Conservation (phyloP, 2,888 invertebrate species). For the Antheraea yamamai region DNA sequence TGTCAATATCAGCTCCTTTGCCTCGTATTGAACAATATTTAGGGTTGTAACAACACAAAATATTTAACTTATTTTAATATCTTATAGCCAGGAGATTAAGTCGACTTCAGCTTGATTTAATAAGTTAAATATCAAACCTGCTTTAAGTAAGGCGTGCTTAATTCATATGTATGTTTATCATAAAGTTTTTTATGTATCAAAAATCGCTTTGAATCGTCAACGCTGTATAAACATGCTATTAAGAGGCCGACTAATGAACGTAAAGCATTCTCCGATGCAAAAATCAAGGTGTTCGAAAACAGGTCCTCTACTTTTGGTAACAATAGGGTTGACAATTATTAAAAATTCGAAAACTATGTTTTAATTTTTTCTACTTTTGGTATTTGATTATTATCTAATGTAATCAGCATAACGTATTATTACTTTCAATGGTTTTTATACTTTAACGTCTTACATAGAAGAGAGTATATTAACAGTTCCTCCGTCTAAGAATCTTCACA, state of each 20-base stretch:
- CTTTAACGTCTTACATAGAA: no score
- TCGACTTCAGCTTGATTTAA: slow-evolving; percentile 11
- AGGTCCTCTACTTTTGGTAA: slow-evolving; percentile 19
- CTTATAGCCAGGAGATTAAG: not conserved
- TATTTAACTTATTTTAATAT: not conserved
- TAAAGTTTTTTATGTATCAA: slow-evolving; percentile 20
- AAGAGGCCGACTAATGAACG: slow-evolving; percentile 43
- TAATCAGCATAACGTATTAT: no score
- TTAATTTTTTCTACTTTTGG: not conserved
- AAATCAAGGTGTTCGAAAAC: slow-evolving; percentile 32
- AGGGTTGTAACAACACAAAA: not conserved
- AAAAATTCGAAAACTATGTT: not conserved
- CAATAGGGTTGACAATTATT: not conserved
- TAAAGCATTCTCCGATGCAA: slow-evolving; percentile 36
- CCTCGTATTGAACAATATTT: not conserved
- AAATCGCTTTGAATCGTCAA: slow-evolving; percentile 26
- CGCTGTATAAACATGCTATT: slow-evolving; percentile 36
- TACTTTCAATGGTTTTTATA: no score
- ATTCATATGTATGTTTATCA: slow-evolving; percentile 23
- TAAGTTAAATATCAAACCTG: slow-evolving; percentile 8
- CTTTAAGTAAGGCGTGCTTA: slow-evolving; percentile 15
- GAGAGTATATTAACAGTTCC: no score
- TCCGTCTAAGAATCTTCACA: no score
- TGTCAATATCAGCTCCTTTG: not conserved
- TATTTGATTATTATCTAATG: no score